phyloP scores from a whole-genome alignment of 1,140 invertebrate species.

The Trichonephila inaurata region DNA sequence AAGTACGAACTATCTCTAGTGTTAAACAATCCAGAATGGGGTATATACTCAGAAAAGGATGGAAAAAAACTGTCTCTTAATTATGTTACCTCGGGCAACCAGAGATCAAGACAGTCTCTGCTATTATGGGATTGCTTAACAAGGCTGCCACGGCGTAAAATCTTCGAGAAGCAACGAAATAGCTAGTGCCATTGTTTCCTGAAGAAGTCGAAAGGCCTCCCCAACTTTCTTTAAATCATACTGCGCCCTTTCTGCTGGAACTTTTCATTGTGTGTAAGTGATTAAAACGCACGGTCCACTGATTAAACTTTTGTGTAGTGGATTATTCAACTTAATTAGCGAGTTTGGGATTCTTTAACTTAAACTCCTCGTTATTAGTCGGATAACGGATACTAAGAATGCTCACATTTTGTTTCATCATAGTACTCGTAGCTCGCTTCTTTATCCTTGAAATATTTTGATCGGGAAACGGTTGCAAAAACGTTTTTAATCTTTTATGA shows the following conservation, averaged over 20 bases:
- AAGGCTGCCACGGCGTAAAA: slow-evolving; percentile 43
- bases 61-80: slow-evolving; percentile 64
- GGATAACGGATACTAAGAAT: not conserved
- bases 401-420: slow-evolving; percentile 1
- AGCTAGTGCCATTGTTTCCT: slow-evolving; percentile 46
- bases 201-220: slow-evolving; percentile 21
- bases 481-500: not conserved
- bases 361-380: slow-evolving; percentile 8
- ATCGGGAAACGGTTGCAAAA: not conserved
- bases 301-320: slow-evolving; percentile 65
- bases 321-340: slow-evolving; percentile 71
- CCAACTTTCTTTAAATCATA: slow-evolving; percentile 52
- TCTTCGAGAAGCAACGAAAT: slow-evolving; percentile 40
- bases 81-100: slow-evolving; percentile 74
- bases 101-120: slow-evolving; percentile 53
- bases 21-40: slow-evolving; percentile 68
- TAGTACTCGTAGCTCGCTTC: not conserved
- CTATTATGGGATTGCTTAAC: slow-evolving; percentile 62
- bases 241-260: slow-evolving; percentile 53
- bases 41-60: slow-evolving; percentile 19
- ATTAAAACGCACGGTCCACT: slow-evolving; percentile 66
- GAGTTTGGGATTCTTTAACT: slow-evolving; percentile 26
- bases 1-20: slow-evolving; percentile 55
- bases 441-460: not conserved
- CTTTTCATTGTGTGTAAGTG: slow-evolving; percentile 64